A percentile compares a stretch with the other conserved stretches of the same genome.
Conservation (phyloP, 2,113 vertebrate genomes). For the Perccottus glenii region DNA sequence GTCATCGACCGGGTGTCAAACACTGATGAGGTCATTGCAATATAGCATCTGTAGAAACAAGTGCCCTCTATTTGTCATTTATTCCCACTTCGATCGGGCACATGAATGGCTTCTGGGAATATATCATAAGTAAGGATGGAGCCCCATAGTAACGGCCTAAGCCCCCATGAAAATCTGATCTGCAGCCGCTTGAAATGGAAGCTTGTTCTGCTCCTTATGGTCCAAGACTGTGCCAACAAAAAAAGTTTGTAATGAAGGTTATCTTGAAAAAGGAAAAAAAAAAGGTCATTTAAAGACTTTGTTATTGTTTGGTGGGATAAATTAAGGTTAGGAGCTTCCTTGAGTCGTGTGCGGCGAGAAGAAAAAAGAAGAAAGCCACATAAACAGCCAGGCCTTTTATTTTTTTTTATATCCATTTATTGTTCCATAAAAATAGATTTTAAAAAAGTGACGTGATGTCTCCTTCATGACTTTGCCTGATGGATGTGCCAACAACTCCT, state of each 20-base stretch:
- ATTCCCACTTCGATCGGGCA: conserved; percentile 44
- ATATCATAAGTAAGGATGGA: conserved; percentile 26
- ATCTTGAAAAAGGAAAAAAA: conserved; percentile 39
- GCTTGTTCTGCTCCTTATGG: conserved; percentile 22
- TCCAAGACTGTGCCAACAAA: conserved; percentile 14
- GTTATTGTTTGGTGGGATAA: conserved; percentile 31
- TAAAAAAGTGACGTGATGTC: conserved; percentile 81
- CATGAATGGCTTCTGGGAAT: conserved; percentile 26
- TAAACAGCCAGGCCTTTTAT: conserved; percentile 60
- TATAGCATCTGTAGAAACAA: conserved; percentile 60
- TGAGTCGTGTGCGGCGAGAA: conserved; percentile 29
- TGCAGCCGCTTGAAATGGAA: conserved; percentile 39
- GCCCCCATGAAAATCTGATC: conserved; percentile 46
- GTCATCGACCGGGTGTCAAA: conserved; percentile 64
- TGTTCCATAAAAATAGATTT: conserved; percentile 84
- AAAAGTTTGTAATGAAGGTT: neutral
- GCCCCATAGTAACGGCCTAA: conserved; percentile 50
- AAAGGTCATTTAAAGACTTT: conserved; percentile 35
- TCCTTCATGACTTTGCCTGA: conserved; percentile 75
- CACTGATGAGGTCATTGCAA: conserved; percentile 65
- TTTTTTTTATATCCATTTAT: conserved; percentile 81
- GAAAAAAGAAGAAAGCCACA: conserved; percentile 58
- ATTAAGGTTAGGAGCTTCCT: conserved; percentile 45
- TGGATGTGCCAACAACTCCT: conserved; percentile 68
- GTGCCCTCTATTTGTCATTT: conserved; percentile 57